Evolutionary conservation across 2,888 invertebrate species (phyloP).

Genomic region (Coecobrya sp.): DNA sequence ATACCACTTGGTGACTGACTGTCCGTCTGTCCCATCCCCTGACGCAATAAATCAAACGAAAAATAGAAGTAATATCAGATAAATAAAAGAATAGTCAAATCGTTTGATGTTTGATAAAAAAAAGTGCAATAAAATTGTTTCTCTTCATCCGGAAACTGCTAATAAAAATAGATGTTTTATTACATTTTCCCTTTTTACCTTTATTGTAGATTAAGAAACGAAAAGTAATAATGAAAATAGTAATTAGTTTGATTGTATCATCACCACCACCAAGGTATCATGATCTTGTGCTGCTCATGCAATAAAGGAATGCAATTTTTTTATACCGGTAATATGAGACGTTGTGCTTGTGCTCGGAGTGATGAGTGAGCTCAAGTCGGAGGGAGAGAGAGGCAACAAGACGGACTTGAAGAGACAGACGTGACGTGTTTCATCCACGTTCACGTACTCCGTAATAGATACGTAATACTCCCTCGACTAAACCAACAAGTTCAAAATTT

Average conservation of each 20-base stretch:
- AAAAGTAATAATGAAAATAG: not conserved
- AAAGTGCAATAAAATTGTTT: not conserved
- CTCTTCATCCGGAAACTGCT: not conserved
- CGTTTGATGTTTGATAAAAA: not conserved
- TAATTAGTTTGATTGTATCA: slow-evolving; percentile 20
- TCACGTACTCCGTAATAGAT: slow-evolving; percentile 3
- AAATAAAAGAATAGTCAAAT: not conserved
- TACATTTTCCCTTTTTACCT: not conserved
- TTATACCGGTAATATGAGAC: slow-evolving; percentile 71
- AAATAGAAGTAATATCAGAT: not conserved
- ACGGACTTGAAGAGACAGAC: slow-evolving; percentile 40
- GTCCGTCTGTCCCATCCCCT: slow-evolving; percentile 30
- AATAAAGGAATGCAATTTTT: slow-evolving; percentile 58
- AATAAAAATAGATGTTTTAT: not conserved
- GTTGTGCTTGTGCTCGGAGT: slow-evolving; percentile 46
- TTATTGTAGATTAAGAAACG: not conserved
- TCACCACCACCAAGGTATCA: slow-evolving; percentile 39
- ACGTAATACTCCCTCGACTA: not conserved
- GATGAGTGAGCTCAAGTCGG: slow-evolving; percentile 42
- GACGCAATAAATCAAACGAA: slow-evolving; percentile 36
- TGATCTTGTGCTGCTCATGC: slow-evolving; percentile 39
- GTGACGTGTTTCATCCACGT: slow-evolving; percentile 53
- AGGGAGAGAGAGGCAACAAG: not conserved
- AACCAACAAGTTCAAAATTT: slow-evolving; percentile 26
- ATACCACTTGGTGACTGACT: slow-evolving; percentile 45